Evolutionary conservation across 1,140 invertebrate genomes (phyloP).

Genomic region (Cydia strobilella): DNA sequence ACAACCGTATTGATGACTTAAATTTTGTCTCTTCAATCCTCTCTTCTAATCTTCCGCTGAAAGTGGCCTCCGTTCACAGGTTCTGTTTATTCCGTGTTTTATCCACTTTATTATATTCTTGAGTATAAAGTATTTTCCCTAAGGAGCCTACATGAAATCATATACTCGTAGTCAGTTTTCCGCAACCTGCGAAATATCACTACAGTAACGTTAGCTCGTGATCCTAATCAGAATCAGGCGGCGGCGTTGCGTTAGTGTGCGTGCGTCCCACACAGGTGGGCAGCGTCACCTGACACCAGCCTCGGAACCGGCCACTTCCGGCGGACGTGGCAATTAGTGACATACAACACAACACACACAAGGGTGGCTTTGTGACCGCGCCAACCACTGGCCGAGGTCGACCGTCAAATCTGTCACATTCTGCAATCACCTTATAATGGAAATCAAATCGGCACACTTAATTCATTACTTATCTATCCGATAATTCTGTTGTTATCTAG

Average conservation of each 20-base stretch:
- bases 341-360: conserved; percentile 51
- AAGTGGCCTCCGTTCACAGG: too few relatives aligned
- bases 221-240: conserved; percentile 17
- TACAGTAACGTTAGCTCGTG: neutral
- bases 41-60: too few relatives aligned
- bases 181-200: too few relatives aligned
- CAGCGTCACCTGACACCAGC: conserved; percentile 68
- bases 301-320: conserved; percentile 76
- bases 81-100: too few relatives aligned
- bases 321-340: conserved; percentile 74
- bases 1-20: too few relatives aligned
- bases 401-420: conserved; percentile 24
- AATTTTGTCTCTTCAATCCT: too few relatives aligned
- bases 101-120: too few relatives aligned
- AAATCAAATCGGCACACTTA: neutral
- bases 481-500: too few relatives aligned
- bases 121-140: too few relatives aligned
- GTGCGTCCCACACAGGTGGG: conserved; percentile 58
- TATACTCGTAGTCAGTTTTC: too few relatives aligned
- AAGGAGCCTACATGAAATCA: too few relatives aligned
- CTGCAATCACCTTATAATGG: conserved; percentile 6
- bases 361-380: conserved; percentile 28
- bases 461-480: neutral
- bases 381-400: conserved; percentile 14
- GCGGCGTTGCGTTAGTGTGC: conserved; percentile 25